Evolutionary conservation across 2,888 invertebrate genomes (phyloP), one percentile per base, ranked within the genome.

Genomic region (Trisateles emortualis): DNA sequence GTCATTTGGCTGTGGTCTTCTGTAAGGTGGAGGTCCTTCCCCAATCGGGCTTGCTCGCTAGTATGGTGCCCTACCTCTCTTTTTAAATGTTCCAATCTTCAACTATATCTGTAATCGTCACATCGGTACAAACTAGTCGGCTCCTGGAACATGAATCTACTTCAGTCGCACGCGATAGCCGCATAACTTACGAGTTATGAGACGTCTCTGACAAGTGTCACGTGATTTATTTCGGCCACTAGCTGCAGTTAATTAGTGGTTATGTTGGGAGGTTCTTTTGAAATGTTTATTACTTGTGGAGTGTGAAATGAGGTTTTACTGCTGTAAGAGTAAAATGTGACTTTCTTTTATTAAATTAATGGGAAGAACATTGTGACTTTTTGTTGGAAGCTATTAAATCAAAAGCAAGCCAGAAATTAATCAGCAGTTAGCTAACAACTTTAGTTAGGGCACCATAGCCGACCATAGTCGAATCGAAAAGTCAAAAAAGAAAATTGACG

Each of bases 111-210:
- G 24, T 44, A 24, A 41, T 44, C 10, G n/a, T 10, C 14, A n/a
- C 24, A 33, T 33, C 4, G 44, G 40, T 49, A 44, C 32, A 38
- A 45, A 45, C 32, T 32, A 40, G 29, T 13, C 33, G 45, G 8
- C 13, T 19, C 33, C 14, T 8, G 19, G 33, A 22, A 19, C 57
- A 71, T 74, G 72, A 72, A 67, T 72, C 59, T 52, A 47, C 46
- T 63, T 65, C 67, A 71, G 51, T 35, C 63, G 74, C 80, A 78
- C 72, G 74, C 80, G 64, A 80, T 65, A 51, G 68, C 70, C 74
- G 76, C 81, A 84, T 84, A 86, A 82, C 83, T 84, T 83, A 84
- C 81, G 74, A 79, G 77, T 83, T 83, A 83, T 80, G 81, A 78
- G 76, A 76, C 78, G 68, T 75, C 76, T 64, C 69, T 79, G 84